Evolutionary conservation across 2,888 invertebrate genomes (phyloP).

Genomic region (Lepetodrilus schrolli): DNA sequence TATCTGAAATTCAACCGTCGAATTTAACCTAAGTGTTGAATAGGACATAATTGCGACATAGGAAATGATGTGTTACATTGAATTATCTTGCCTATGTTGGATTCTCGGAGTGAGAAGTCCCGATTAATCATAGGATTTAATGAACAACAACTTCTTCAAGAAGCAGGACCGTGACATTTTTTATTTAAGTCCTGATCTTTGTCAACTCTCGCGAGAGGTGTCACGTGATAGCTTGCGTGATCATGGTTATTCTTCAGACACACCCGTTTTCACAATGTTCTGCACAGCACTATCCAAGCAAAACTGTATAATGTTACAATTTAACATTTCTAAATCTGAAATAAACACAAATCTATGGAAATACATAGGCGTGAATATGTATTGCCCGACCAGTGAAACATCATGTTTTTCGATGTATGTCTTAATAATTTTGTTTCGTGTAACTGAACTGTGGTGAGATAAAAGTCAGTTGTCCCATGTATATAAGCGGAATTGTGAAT

Average conservation of each 20-base stretch:
- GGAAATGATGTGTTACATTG: background rate
- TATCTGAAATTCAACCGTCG: background rate
- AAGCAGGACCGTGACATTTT: background rate
- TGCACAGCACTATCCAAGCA: background rate
- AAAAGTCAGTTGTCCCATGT: too few species aligned
- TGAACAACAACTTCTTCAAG: background rate
- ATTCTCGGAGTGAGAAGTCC: background rate
- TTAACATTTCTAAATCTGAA: too few species aligned
- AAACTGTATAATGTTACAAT: background rate
- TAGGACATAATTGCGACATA: background rate
- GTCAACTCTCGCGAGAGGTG: constrained; percentile 17
- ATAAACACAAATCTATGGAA: too few species aligned
- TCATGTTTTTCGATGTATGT: too few species aligned
- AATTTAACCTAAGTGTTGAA: background rate
- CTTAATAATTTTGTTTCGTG: too few species aligned
- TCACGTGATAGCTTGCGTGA: constrained; percentile 12
- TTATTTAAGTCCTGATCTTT: constrained; percentile 12
- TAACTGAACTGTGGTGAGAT: too few species aligned
- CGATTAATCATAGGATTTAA: constrained; percentile 19
- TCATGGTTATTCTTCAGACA: background rate
- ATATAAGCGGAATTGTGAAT: too few species aligned
- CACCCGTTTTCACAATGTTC: background rate
- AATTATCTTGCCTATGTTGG: background rate
- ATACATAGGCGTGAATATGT: too few species aligned
- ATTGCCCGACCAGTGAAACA: too few species aligned